These are phyloP conservation scores for Clivina fossor DNA, from an alignment of 2,888 invertebrate genomes.

Conservation along the genomic window DNA sequence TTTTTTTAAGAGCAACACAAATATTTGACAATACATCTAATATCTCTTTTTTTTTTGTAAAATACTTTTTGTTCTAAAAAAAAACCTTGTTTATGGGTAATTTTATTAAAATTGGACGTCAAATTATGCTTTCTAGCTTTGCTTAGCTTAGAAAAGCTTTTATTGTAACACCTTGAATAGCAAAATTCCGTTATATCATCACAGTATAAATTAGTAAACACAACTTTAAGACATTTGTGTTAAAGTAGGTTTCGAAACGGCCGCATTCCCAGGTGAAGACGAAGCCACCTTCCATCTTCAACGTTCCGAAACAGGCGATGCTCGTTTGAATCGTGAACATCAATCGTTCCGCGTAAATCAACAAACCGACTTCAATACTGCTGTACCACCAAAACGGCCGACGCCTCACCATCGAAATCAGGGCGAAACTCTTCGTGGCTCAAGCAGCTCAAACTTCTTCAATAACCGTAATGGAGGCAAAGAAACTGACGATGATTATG, in stretches of 20 bases:
- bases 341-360: constrained; percentile 51
- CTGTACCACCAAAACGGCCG: constrained; percentile 27
- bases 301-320: constrained; percentile 68
- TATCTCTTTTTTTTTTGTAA: no score
- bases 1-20: no score
- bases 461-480: constrained; percentile 64
- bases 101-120: no score
- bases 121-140: no score
- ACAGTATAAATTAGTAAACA: no score
- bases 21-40: no score
- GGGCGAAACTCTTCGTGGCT: constrained; percentile 61
- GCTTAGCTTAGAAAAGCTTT: no score
- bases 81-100: no score
- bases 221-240: no score
- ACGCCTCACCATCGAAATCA: neutral
- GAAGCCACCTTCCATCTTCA: constrained; percentile 73
- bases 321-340: constrained; percentile 51
- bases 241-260: constrained; percentile 68
- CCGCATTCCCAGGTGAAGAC: constrained; percentile 64
- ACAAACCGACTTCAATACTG: constrained; percentile 46
- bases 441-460: constrained; percentile 76
- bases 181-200: no score
- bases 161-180: no score
- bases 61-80: no score
- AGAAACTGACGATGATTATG: constrained; percentile 59